Base-by-base conservation (phyloP, 2,113 vertebrate genomes). In the Trochalopteron elliotii region DNA sequence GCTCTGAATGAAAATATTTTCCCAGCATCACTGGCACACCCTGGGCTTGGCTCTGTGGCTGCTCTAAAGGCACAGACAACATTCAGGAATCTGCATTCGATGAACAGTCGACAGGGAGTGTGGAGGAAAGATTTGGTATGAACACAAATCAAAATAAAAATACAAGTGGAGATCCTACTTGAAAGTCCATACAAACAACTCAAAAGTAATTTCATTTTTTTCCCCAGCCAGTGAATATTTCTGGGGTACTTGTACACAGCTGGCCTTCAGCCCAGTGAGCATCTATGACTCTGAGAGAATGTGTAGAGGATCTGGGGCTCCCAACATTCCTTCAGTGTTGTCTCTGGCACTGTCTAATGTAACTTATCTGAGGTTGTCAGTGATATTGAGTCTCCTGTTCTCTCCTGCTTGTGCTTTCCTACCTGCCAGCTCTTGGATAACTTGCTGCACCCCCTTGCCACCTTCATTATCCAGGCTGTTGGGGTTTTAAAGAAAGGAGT, bases 21-120 rank as follows among this genome's bases (percentile, higher is more conserved):
- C 33, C 47, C 9, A 9, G 39, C 47, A 50, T 35, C 0, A 0
- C 9, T 40, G 55, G 25, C 25, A 21, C 0, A 2, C 7, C 21
- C 37, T 60, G 44, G 57, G 25, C 63, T 49, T 19, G 45, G 63
- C 33, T 79, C 78, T 1, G 0, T 37, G 42, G 25, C 45, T 69
- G 50, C 2, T 8, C 50, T 49, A 18, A 44, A 70, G 68, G 33
- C 40, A 71, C 40, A 68, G 53, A 15, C 22, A 61, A 2, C 0
- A 2, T 39, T 74, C 5, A 7, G 14, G 23, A 31, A 21, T 53
- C 40, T 53, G 13, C 60, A 7, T 81, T 64, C 0, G 0, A 15
- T 35, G 52, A 85, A 64, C 79, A 77, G 35, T 27, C 33, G 72
- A 12, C 3, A 14, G 57, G 57, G 57, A 93, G 8, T 0, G 7